These are phyloP conservation scores for Potorous gilbertii DNA, from an alignment of 2,797 vertebrate species.

Conservation along the genomic window DNA sequence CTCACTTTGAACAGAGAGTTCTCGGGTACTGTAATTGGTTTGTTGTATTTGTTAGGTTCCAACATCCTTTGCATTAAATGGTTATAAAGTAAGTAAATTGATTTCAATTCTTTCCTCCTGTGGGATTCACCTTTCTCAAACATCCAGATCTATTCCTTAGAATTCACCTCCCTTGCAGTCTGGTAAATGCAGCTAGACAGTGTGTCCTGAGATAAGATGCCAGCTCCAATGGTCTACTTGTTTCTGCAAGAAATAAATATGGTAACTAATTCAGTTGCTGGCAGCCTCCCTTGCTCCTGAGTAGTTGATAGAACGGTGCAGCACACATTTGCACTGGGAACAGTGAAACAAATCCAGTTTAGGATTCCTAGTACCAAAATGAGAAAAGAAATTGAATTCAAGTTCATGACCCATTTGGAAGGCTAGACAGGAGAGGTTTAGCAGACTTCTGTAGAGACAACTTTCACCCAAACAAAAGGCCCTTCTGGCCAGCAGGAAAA, in stretches of 20 bases:
- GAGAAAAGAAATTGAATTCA: neutral
- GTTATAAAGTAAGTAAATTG: constrained; percentile 33
- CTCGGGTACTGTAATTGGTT: neutral
- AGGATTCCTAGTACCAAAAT: neutral
- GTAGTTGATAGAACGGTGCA: neutral
- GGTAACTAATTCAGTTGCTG: constrained; percentile 28
- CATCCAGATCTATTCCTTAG: constrained; percentile 24
- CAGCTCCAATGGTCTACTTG: constrained; percentile 36
- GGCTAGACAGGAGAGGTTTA: neutral
- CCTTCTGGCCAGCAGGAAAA: neutral
- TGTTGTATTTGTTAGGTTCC: constrained; percentile 32
- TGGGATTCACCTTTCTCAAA: neutral
- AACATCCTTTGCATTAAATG: constrained; percentile 51
- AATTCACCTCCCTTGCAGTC: constrained; percentile 57
- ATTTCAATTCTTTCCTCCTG: neutral
- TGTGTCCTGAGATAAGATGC: constrained; percentile 32
- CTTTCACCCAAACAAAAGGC: neutral
- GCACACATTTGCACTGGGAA: neutral
- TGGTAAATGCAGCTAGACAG: constrained; percentile 59
- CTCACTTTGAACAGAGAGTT: neutral
- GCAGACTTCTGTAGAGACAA: neutral
- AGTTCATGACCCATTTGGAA: neutral
- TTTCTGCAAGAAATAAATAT: constrained; percentile 62
- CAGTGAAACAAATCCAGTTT: neutral
- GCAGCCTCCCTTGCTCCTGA: constrained; percentile 8